Conservation (phyloP, 2,113 vertebrate species). For the Lophura nycthemera region DNA sequence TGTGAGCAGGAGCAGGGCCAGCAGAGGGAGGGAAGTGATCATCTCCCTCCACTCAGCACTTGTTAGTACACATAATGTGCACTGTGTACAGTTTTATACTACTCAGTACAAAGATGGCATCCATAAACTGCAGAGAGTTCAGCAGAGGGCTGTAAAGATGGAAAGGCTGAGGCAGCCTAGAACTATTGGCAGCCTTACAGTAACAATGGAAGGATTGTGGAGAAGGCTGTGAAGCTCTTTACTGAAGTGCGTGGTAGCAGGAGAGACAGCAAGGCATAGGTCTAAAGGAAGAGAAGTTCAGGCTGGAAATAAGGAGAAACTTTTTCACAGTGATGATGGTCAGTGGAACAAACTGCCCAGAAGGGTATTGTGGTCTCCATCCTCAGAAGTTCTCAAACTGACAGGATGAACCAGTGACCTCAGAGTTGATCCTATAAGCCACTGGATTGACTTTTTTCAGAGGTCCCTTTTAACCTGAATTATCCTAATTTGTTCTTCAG, state of each 20-base stretch:
- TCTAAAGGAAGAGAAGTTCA: background rate
- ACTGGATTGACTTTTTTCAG: background rate
- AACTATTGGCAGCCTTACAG: background rate
- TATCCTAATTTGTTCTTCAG: slow-evolving; percentile 3
- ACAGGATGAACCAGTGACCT: background rate
- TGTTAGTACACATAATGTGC: background rate
- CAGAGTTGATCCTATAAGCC: background rate
- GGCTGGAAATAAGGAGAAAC: background rate
- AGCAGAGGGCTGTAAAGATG: background rate
- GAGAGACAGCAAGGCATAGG: background rate
- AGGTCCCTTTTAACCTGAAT: background rate
- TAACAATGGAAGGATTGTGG: background rate
- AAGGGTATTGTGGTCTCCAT: background rate
- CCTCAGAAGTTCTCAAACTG: background rate
- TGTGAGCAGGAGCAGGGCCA: background rate
- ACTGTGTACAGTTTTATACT: background rate
- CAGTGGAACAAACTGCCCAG: background rate
- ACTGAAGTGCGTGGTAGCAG: background rate
- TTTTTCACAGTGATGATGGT: background rate
- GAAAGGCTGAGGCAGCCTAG: background rate
- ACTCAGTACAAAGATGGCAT: background rate
- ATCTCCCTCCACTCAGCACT: background rate
- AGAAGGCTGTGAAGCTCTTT: background rate
- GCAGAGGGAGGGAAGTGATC: background rate
- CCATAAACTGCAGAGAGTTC: background rate